Conservation (phyloP, 2,888 invertebrate genomes). For the Tenodera sinensis region DNA sequence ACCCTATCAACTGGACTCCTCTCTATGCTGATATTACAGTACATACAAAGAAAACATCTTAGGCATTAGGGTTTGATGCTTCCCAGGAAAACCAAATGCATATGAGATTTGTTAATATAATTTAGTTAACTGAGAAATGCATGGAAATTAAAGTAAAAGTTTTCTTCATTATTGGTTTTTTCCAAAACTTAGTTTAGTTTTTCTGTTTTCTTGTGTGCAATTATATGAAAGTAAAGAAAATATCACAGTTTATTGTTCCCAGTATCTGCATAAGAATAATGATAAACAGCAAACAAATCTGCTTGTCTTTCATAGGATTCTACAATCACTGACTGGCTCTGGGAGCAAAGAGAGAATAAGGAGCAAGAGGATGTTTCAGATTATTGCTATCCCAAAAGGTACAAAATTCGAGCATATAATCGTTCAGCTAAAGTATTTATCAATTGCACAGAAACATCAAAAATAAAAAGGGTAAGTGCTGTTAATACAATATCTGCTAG, state of each 20-base stretch:
- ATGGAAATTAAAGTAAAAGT: too few relatives aligned
- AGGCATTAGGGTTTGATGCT: too few relatives aligned
- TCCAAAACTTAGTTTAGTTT: too few relatives aligned
- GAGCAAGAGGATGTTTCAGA: conserved; percentile 64
- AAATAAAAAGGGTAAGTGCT: not conserved
- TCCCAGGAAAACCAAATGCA: too few relatives aligned
- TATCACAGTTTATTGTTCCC: not conserved
- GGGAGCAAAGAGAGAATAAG: conserved; percentile 78
- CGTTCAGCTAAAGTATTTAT: not conserved
- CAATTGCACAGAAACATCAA: not conserved
- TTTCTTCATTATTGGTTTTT: too few relatives aligned
- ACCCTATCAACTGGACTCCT: conserved; percentile 95
- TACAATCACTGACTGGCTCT: conserved; percentile 84
- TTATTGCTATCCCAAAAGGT: conserved; percentile 1
- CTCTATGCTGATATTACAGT: conserved; percentile 91
- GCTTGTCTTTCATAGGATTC: conserved; percentile 59
- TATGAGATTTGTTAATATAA: too few relatives aligned
- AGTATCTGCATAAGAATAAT: not conserved
- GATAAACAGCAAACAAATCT: not conserved
- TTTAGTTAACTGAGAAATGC: too few relatives aligned
- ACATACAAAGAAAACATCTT: not conserved
- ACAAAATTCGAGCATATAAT: not conserved
- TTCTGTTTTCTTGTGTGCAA: not conserved
- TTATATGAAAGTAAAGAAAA: not conserved
- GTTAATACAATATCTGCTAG: too few relatives aligned